Base-by-base conservation (phyloP, 2,888 invertebrate genomes). In the Coelinius sp. region DNA sequence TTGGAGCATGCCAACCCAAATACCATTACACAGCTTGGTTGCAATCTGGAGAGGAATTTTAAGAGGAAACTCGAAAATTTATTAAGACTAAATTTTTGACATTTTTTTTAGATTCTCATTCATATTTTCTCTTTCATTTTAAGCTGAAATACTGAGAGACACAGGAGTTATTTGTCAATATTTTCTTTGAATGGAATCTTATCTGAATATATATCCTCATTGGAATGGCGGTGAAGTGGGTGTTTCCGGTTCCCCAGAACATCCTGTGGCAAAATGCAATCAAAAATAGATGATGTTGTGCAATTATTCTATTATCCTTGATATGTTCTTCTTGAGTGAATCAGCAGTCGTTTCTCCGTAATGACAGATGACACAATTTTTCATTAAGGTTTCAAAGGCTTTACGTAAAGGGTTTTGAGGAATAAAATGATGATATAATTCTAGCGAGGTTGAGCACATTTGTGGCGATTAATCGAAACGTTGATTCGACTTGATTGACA, bases 1-100 rank as follows among this genome's bases (percentile, higher is more conserved):
- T 82, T 82, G 84, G 85, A 82, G 78, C 81, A 76, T 77, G 74
- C 80, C 80, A 82, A 82, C 80, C 81, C 79, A 77, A 82, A 82
- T 83, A 81, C 78, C 78, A 79, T 80, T 79, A 78, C 59, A 31
- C 31, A 59, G 35, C 59, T 31, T 6, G 31, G 38, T 35, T 27
- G 12, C 31, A 52, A 17, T n/a, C 17, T 12, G 12, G 12, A 35
- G n/a, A n/a, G n/a, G n/a, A n/a, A n/a, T n/a, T n/a, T n/a, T n/a
- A n/a, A n/a, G n/a, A n/a, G n/a, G n/a, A n/a, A n/a, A n/a, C n/a
- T n/a, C n/a, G n/a, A n/a, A n/a, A n/a, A n/a, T n/a, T n/a, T n/a
- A n/a, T n/a, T n/a, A n/a, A n/a, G n/a, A n/a, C n/a, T n/a, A n/a
- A n/a, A n/a, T n/a, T n/a, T n/a, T n/a, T n/a, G n/a, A n/a, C n/a